Base-by-base conservation (phyloP, 2,113 vertebrate species). In the Antigone vipio region DNA sequence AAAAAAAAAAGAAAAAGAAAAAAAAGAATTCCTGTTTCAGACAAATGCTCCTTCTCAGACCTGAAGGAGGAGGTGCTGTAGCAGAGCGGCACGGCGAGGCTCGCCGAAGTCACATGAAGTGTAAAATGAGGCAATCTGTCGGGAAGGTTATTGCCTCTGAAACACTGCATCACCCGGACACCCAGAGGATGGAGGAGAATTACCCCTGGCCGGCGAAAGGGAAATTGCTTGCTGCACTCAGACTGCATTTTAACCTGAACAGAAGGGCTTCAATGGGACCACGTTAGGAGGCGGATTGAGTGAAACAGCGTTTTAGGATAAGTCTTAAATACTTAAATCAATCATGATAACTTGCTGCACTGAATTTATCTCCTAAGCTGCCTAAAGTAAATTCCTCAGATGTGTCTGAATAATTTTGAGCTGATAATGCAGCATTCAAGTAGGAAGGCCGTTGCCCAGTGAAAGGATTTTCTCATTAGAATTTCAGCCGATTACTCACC, bases 331-430 rank as follows among this genome's bases (percentile, higher is more conserved):
- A 75, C 88, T 96, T 94, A 89, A 84, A 93, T 93, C 83, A 91
- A 89, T 88, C 93, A 83, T 0, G 67, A 79, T 96, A 95, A 92
- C 89, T 77, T 88, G 85, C 94, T 75, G 85, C 68, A 87, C 47
- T 68, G 92, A 91, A 94, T 86, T 95, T 95, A 95, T 96, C 92
- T 95, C 82, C 92, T 96, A 95, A 96, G 94, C 90, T 89, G 72
- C 90, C 91, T 92, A 53, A 92, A 91, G 84, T 83, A 95, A 93
- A 79, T 89, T 89, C 95, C 95, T 85, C 85, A 94, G 92, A 97
- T 93, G 68, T 72, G 75, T 50, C 74, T 89, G 94, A 95, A 86
- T 95, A 93, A 95, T 92, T 96, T 66, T 53, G 64, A 89, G 94
- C 64, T 84, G 93, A 96, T 96, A 95, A 93, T 63, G 84, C 58